A percentile compares a stretch with the other conserved stretches of the same genome.
Conservation (phyloP, 2,797 vertebrate species). For the Triplophysa bombifrons region DNA sequence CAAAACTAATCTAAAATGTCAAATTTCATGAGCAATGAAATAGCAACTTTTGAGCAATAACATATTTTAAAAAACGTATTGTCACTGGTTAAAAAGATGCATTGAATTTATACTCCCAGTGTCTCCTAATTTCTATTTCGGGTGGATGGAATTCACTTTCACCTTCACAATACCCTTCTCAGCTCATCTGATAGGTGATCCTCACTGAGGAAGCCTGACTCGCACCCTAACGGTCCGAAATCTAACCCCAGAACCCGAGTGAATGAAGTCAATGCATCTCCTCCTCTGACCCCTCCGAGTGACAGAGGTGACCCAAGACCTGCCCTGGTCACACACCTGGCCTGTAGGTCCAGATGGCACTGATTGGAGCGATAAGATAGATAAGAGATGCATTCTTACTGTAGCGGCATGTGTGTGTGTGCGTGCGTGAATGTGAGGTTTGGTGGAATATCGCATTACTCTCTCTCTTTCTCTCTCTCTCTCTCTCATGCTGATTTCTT, state of each 20-base stretch:
- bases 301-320: constrained; percentile 55
- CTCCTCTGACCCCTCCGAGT: constrained; percentile 48
- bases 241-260: constrained; percentile 33
- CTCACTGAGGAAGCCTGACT: constrained; percentile 36
- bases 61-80: too few species aligned
- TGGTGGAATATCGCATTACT: constrained; percentile 34
- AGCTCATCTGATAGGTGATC: constrained; percentile 33
- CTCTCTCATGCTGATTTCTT: constrained; percentile 8
- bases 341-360: constrained; percentile 50
- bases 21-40: too few species aligned
- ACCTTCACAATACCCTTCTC: constrained; percentile 47
- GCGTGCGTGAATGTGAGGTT: constrained; percentile 2
- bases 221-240: constrained; percentile 41
- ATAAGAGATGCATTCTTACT: constrained; percentile 52
- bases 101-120: neutral
- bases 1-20: too few species aligned
- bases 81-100: too few species aligned
- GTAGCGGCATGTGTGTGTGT: constrained; percentile 47
- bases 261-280: constrained; percentile 43
- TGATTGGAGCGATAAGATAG: constrained; percentile 38
- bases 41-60: too few species aligned
- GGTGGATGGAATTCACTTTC: constrained; percentile 24
- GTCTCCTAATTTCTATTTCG: neutral
- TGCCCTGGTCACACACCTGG: constrained; percentile 59
- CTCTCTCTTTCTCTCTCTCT: neutral